A percentile compares a stretch with the other conserved stretches of the same genome.
phyloP scores from a whole-genome alignment of 2,797 vertebrate species.

The Eulemur mongoz region DNA sequence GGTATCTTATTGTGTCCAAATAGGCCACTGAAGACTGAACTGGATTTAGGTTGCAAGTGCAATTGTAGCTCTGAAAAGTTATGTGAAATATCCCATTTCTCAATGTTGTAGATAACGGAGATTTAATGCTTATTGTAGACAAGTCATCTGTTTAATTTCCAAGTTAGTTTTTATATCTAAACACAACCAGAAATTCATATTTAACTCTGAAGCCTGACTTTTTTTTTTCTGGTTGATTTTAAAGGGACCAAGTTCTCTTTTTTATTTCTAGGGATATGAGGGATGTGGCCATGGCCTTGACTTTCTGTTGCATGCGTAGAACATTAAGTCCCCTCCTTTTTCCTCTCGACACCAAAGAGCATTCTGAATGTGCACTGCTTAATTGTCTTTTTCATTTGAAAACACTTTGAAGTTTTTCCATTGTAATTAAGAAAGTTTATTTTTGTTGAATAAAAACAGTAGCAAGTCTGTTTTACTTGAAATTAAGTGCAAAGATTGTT shows the following conservation, averaged over 20 bases:
- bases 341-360: slow-evolving; percentile 12
- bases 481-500: neutral
- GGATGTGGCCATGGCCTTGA: neutral
- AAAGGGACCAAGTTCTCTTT: neutral
- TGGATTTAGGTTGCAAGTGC: neutral
- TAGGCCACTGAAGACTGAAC: neutral
- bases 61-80: neutral
- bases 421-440: neutral
- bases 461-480: neutral
- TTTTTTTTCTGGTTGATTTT: neutral
- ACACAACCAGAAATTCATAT: neutral
- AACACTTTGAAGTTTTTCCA: slow-evolving; percentile 23
- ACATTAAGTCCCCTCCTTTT: neutral
- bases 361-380: neutral
- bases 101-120: neutral
- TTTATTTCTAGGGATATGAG: neutral
- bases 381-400: slow-evolving; percentile 20
- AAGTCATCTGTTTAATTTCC: neutral
- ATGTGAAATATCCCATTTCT: neutral
- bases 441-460: slow-evolving; percentile 47
- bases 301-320: neutral
- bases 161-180: neutral
- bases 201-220: neutral
- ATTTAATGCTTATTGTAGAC: neutral
- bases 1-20: neutral